These are phyloP conservation scores for Rhinichthys klamathensis DNA, from an alignment of 2,113 vertebrate genomes.

Conservation along the genomic window DNA sequence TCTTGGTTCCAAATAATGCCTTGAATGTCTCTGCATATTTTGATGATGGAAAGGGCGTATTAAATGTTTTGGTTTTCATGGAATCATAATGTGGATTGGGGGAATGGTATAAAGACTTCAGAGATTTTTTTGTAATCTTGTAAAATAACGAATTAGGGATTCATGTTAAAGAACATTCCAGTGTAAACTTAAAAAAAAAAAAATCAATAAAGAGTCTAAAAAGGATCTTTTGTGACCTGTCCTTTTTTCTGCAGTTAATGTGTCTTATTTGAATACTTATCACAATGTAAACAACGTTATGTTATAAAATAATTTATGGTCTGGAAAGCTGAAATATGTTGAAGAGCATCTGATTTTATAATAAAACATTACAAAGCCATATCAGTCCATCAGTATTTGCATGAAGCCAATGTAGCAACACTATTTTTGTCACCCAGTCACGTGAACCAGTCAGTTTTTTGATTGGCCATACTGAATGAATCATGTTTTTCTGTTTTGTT, in stretches of 20 bases:
- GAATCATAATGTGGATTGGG: conserved; percentile 43
- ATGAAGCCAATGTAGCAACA: not conserved
- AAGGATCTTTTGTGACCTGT: not conserved
- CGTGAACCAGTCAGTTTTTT: not conserved
- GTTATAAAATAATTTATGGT: not conserved
- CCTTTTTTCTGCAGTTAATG: not conserved
- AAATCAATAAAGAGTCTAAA: conserved; percentile 53
- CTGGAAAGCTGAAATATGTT: not conserved
- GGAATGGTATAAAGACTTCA: conserved; percentile 34
- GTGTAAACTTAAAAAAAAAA: conserved; percentile 54
- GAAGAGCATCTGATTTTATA: not conserved
- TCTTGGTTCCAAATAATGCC: conserved; percentile 30
- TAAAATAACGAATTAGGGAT: conserved; percentile 54
- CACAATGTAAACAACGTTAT: not conserved
- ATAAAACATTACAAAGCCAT: not conserved
- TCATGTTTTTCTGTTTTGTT: not conserved
- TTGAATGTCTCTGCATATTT: conserved; percentile 36
- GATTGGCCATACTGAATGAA: not conserved
- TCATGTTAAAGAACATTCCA: conserved; percentile 58
- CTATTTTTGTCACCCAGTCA: not conserved
- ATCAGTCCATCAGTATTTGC: not conserved
- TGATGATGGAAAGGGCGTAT: conserved; percentile 6
- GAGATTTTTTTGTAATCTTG: conserved; percentile 53
- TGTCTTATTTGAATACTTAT: not conserved
- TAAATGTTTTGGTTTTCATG: conserved; percentile 39